Evolutionary conservation across 1,140 invertebrate genomes (phyloP).

Genomic region (Heliconius eleuchia): DNA sequence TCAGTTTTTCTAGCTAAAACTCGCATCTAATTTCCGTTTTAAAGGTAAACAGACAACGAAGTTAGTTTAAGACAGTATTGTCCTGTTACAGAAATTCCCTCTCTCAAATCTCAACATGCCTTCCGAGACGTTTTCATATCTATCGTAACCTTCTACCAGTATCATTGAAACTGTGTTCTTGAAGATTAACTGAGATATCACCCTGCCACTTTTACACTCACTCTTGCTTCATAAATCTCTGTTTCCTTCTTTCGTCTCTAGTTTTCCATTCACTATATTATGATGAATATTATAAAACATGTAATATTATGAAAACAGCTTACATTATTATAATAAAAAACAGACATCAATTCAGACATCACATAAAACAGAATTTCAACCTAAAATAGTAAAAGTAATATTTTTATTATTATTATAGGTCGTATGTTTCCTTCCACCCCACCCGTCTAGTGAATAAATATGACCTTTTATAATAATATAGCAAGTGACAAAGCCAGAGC

Average conservation of each 20-base stretch:
- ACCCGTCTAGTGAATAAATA: conserved; percentile 44
- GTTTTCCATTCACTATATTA: not conserved
- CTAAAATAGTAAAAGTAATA: not conserved
- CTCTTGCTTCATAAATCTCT: too few relatives aligned
- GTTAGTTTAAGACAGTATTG: too few relatives aligned
- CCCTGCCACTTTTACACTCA: too few relatives aligned
- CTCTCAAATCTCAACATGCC: too few relatives aligned
- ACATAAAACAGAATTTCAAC: not conserved
- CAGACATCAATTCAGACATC: not conserved
- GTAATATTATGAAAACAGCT: not conserved
- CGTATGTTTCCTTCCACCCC: conserved; percentile 33
- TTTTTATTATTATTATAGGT: not conserved
- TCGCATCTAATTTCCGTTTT: too few relatives aligned
- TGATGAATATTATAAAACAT: not conserved
- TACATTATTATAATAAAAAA: not conserved
- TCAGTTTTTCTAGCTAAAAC: too few relatives aligned
- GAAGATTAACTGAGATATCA: too few relatives aligned
- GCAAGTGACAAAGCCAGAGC: conserved; percentile 57
- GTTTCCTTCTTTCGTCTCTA: not conserved
- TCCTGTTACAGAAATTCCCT: too few relatives aligned
- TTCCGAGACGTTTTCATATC: too few relatives aligned
- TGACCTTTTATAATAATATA: conserved; percentile 54
- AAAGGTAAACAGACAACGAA: too few relatives aligned
- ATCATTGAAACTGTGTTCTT: too few relatives aligned
- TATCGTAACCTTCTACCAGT: too few relatives aligned